phyloP scores from a whole-genome alignment of 2,797 vertebrate species.

The Menidia menidia region DNA sequence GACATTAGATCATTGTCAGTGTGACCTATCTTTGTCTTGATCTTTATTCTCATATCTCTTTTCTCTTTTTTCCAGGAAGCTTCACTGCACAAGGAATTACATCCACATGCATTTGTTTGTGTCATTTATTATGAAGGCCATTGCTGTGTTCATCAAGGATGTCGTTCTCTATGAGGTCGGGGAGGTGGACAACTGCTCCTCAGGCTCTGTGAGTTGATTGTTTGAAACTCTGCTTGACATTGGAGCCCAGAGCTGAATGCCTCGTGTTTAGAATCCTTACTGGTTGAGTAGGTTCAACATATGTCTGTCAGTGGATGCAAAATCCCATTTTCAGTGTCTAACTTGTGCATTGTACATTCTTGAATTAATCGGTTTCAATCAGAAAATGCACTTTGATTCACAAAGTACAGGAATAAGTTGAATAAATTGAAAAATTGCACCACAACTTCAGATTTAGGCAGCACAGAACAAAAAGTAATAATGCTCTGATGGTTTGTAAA shows the following conservation, averaged over 20 bases:
- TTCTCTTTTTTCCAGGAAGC: conserved; percentile 84
- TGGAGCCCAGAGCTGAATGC: neutral
- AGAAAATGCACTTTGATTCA: neutral
- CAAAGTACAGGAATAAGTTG: neutral
- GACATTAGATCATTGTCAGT: conserved; percentile 38
- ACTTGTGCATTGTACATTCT: too few species aligned
- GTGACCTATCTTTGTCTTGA: conserved; percentile 18
- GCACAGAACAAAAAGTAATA: too few species aligned
- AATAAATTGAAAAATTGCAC: neutral
- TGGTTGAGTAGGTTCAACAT: conserved; percentile 1
- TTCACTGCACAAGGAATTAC: conserved; percentile 96
- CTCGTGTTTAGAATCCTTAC: conserved; percentile 13
- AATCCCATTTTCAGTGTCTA: neutral
- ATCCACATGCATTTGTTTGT: conserved; percentile 97
- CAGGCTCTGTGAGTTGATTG: conserved; percentile 85
- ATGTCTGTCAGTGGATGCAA: neutral
- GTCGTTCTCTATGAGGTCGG: conserved; percentile 87
- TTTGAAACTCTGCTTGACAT: neutral
- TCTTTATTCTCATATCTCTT: conserved; percentile 16
- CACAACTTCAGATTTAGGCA: neutral
- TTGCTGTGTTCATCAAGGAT: conserved; percentile 94
- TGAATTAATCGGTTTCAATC: neutral
- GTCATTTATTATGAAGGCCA: conserved; percentile 95
- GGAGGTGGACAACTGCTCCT: conserved; percentile 88
- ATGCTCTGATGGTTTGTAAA: neutral